Evolutionary conservation across 2,888 invertebrate species (phyloP).

Genomic region (Chirona hameri): DNA sequence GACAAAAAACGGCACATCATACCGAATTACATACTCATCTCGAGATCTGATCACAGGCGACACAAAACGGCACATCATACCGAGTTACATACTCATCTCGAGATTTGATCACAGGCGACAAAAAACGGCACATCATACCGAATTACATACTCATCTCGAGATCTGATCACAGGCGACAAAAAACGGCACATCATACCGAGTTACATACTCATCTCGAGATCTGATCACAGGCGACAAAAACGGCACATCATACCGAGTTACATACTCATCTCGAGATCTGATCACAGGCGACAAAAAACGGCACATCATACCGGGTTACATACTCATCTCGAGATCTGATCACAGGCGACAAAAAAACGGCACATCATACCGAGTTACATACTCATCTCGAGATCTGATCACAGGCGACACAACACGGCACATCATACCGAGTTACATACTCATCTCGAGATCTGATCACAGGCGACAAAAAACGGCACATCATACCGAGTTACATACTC

Average conservation of each 20-base stretch:
- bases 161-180: conserved; percentile 5
- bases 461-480: neutral
- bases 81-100: conserved; percentile 1
- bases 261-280: conserved; percentile 3
- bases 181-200: conserved; percentile 1
- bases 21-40: neutral
- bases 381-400: conserved; percentile 9
- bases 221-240: conserved; percentile 5
- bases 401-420: neutral
- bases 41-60: neutral
- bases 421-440: conserved; percentile 5
- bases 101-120: neutral
- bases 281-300: conserved; percentile 5
- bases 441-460: conserved; percentile 8
- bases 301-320: neutral
- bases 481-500: conserved; percentile 5
- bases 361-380: conserved; percentile 1
- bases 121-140: conserved; percentile 1
- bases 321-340: conserved; percentile 9
- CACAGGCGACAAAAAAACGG: conserved; percentile 1
- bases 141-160: neutral
- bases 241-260: conserved; percentile 1
- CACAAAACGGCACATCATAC: conserved; percentile 8
- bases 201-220: conserved; percentile 4
- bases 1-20: conserved; percentile 8